These are phyloP conservation scores for Rhorus exstirpatorius DNA, from an alignment of 2,888 invertebrate species.

Conservation along the genomic window DNA sequence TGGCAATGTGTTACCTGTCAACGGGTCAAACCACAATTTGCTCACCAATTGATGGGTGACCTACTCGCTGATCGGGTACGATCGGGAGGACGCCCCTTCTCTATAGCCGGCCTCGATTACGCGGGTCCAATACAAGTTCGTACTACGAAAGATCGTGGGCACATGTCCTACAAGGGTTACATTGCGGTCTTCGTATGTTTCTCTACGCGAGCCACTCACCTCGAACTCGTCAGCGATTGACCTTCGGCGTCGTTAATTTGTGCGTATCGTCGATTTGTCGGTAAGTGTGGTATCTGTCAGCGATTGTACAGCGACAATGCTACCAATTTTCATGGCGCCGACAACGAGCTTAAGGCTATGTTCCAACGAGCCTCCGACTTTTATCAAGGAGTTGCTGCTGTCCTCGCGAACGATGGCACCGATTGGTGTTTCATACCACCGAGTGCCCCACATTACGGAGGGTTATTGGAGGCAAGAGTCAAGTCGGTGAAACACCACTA, in stretches of 20 bases:
- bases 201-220: no score
- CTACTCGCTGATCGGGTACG: slow-evolving; percentile 7
- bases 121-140: neutral
- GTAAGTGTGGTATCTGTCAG: slow-evolving; percentile 44
- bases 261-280: no score
- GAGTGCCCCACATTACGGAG: slow-evolving; percentile 55
- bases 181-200: no score
- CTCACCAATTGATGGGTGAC: slow-evolving; percentile 18
- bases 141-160: neutral
- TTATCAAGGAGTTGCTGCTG: slow-evolving; percentile 7
- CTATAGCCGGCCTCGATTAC: neutral
- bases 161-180: neutral
- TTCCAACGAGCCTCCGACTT: slow-evolving; percentile 30
- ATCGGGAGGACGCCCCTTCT: slow-evolving; percentile 15
- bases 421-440: slow-evolving; percentile 77
- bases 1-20: slow-evolving; percentile 42
- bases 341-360: slow-evolving; percentile 48
- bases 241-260: no score
- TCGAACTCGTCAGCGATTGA: no score
- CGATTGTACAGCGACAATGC: slow-evolving; percentile 57
- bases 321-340: slow-evolving; percentile 56
- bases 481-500: slow-evolving; percentile 56
- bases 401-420: slow-evolving; percentile 41
- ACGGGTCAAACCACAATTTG: slow-evolving; percentile 8
- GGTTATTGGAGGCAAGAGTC: slow-evolving; percentile 64